A percentile compares a stretch with the other conserved stretches of the same genome.
These are phyloP conservation scores for Heliconius ethilla DNA, from an alignment of 2,888 invertebrate species.

Conservation along the genomic window DNA sequence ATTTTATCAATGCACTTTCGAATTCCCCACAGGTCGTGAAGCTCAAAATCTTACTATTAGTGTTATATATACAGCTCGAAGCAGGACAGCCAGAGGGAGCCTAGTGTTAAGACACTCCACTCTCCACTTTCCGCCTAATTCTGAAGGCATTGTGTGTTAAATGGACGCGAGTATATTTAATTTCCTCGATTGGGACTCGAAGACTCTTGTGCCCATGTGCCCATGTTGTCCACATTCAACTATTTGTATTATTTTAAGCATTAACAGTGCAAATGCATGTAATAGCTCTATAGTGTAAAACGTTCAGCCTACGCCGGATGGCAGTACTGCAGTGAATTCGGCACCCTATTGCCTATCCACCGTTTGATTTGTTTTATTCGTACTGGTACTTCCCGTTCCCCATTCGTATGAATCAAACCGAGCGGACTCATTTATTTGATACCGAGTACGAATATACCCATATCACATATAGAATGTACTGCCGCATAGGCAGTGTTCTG, in stretches of 20 bases:
- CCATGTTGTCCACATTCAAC: too few relatives aligned
- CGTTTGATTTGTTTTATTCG: conserved; percentile 76
- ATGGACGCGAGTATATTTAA: too few relatives aligned
- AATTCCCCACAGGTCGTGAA: not conserved
- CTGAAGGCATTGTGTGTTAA: too few relatives aligned
- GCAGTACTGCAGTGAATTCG: conserved; percentile 44
- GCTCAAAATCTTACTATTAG: not conserved
- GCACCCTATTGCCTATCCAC: conserved; percentile 52
- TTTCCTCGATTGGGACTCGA: too few relatives aligned
- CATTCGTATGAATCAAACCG: conserved; percentile 79
- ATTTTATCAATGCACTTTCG: not conserved
- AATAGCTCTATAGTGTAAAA: not conserved
- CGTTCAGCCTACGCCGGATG: conserved; percentile 33
- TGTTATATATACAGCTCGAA: not conserved
- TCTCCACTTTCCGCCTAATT: too few relatives aligned
- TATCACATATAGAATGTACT: conserved; percentile 47
- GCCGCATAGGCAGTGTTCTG: conserved; percentile 15
- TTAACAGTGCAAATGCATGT: not conserved
- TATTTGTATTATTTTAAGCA: not conserved
- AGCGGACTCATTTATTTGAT: conserved; percentile 79
- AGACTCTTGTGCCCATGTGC: too few relatives aligned
- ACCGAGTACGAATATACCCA: conserved; percentile 64
- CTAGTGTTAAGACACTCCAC: too few relatives aligned
- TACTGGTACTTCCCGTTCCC: conserved; percentile 72
- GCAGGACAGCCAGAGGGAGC: too few relatives aligned